Evolutionary conservation across 2,888 invertebrate species (phyloP), one percentile per base, ranked within the genome.

Genomic region (Caenorhabditis uteleia): DNA sequence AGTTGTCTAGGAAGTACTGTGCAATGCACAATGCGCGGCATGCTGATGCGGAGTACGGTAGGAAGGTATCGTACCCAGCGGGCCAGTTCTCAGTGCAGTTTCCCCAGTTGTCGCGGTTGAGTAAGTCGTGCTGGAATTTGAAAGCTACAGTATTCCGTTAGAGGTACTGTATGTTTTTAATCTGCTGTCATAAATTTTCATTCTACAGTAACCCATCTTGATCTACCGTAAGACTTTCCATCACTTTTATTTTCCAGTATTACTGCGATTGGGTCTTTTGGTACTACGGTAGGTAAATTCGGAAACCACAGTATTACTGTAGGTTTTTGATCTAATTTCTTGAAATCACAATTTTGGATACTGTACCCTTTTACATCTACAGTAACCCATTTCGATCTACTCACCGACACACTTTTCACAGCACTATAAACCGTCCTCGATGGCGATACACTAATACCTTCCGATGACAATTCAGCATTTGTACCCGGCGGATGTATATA

Each of bases 391-490:
- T n/a, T 33, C 18, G 20, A 40, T 31, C 27, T 40, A 5, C 27
- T 44, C 10, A 77, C 77, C 49, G 62, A 55, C 4, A 55, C 68
- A 6, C 75, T 74, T 23, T 70, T 70, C 20, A 79, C 57, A 1
- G 77, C 76, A 8, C 80, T 74, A 48, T 77, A 79, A 23, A 73
- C 70, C 10, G 65, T 58, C 25, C 61, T 45, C 1, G 77, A 77
- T 1, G 80, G 79, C 7, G 76, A 77, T 3, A 82, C 81, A 50
- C 74, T 75, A 39, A 80, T 79, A 1, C 80, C 81, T 55, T 82
- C 79, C 8, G 73, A 74, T 10, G 72, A 45, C 10, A 78, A 33
- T 34, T 73, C 68, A 8, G 77, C 71, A 33, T 74, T 59, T 4
- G 65, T 55, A n/a, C 67, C 56, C 12, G 60, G 56, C 18, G 68